A percentile compares a stretch with the other conserved stretches of the same genome.
phyloP scores from a whole-genome alignment of 1,140 invertebrate genomes.

The Micrasema longulum region DNA sequence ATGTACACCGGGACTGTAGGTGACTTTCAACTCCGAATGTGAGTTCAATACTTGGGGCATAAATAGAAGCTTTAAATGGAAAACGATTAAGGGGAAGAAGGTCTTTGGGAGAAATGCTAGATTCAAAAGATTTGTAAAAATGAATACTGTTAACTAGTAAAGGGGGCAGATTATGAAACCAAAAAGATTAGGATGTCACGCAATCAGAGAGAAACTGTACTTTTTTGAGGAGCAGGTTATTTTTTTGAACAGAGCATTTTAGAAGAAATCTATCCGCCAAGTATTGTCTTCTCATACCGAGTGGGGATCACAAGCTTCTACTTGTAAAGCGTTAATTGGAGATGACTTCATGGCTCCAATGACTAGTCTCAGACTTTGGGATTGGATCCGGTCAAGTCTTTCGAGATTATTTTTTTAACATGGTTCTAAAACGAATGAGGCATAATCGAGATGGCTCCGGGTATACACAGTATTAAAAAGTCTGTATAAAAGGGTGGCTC shows the following conservation, averaged over 20 bases:
- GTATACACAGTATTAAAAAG: neutral
- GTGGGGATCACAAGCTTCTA: neutral
- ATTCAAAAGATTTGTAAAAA: too few species aligned
- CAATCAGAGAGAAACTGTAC: too few species aligned
- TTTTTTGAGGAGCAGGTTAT: too few species aligned
- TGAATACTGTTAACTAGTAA: too few species aligned
- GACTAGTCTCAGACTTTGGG: constrained; percentile 8
- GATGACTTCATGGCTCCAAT: neutral
- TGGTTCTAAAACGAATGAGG: neutral
- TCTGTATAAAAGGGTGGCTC: neutral
- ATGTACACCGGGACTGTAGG: too few species aligned
- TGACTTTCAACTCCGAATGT: too few species aligned
- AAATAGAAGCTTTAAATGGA: too few species aligned
- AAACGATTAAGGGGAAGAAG: too few species aligned
- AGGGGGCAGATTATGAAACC: too few species aligned
- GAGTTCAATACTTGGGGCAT: too few species aligned
- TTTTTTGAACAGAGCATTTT: neutral
- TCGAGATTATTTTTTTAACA: neutral
- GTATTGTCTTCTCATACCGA: neutral
- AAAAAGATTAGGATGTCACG: too few species aligned
- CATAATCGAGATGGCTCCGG: neutral
- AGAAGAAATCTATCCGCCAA: neutral
- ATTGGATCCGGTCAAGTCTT: neutral
- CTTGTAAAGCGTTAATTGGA: constrained; percentile 1
- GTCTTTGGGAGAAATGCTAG: too few species aligned